phyloP scores from a whole-genome alignment of 2,888 invertebrate species.

The Morpho helenor region DNA sequence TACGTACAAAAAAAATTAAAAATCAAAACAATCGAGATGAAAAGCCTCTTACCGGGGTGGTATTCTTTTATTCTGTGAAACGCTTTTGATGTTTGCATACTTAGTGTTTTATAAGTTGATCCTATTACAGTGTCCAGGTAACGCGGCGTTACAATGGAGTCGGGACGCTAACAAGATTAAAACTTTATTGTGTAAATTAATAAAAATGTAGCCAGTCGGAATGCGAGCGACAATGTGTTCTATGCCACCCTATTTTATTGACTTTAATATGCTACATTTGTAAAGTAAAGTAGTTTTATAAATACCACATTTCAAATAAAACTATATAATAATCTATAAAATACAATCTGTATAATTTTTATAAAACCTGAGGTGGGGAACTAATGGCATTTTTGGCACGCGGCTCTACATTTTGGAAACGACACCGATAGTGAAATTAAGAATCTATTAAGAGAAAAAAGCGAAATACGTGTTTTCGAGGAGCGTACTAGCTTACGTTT shows the following conservation, averaged over 20 bases:
- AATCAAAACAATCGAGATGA: slow-evolving; percentile 33
- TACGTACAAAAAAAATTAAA: slow-evolving; percentile 25
- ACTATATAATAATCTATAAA: no score
- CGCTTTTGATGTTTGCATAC: slow-evolving; percentile 76
- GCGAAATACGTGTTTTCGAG: no score
- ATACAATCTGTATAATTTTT: no score
- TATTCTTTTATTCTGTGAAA: slow-evolving; percentile 59
- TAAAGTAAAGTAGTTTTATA: no score
- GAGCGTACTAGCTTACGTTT: no score
- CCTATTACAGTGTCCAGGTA: slow-evolving; percentile 79
- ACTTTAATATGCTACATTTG: no score
- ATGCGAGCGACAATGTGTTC: slow-evolving; percentile 37
- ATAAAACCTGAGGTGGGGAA: no score
- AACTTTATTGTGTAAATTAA: slow-evolving; percentile 77
- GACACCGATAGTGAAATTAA: no score
- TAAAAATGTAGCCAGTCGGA: slow-evolving; percentile 53
- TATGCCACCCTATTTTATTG: slow-evolving; percentile 35
- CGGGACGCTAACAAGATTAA: slow-evolving; percentile 73
- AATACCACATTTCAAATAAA: no score
- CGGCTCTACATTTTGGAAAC: no score
- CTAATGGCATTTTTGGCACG: no score
- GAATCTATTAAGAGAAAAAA: no score
- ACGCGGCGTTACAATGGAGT: slow-evolving; percentile 63
- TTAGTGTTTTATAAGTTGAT: slow-evolving; percentile 79
- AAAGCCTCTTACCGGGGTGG: slow-evolving; percentile 69